These are phyloP conservation scores for Poecilia velifera DNA, from an alignment of 2,797 vertebrate species.

Conservation along the genomic window DNA sequence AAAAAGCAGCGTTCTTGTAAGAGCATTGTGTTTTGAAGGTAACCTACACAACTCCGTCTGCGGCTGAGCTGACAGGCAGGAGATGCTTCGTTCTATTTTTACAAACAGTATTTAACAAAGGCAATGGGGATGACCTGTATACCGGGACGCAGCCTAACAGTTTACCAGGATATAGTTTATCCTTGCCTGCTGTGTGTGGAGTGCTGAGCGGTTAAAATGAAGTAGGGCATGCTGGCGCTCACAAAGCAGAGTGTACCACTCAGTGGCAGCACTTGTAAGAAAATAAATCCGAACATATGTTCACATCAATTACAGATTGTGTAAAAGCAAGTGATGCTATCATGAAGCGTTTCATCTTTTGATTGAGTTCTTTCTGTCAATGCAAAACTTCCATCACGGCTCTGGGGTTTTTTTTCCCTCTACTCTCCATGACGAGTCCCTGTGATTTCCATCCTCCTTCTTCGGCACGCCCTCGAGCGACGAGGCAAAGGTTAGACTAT, in stretches of 20 bases:
- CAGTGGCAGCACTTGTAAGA: constrained; percentile 53
- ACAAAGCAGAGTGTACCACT: constrained; percentile 50
- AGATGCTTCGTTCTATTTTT: constrained; percentile 57
- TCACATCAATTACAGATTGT: constrained; percentile 70
- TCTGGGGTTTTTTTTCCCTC: background rate
- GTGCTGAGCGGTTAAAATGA: constrained; percentile 53
- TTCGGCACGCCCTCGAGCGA: constrained; percentile 27
- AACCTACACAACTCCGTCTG: constrained; percentile 28
- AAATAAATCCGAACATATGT: constrained; percentile 69
- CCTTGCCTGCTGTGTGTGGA: background rate
- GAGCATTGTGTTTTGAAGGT: constrained; percentile 29
- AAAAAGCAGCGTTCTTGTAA: constrained; percentile 9
- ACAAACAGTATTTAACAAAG: constrained; percentile 31
- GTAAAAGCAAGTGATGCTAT: constrained; percentile 66
- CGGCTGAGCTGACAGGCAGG: constrained; percentile 14
- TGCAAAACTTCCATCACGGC: constrained; percentile 40
- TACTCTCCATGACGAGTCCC: background rate
- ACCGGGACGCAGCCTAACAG: constrained; percentile 19
- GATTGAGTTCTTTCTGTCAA: constrained; percentile 60
- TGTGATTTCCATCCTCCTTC: constrained; percentile 12
- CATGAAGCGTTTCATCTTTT: constrained; percentile 56
- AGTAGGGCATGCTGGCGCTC: constrained; percentile 48
- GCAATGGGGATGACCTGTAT: constrained; percentile 43
- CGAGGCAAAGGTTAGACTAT: constrained; percentile 65
- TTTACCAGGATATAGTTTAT: constrained; percentile 32